Evolutionary conservation across 2,888 invertebrate genomes (phyloP).

Genomic region (Helicoverpa assulta): DNA sequence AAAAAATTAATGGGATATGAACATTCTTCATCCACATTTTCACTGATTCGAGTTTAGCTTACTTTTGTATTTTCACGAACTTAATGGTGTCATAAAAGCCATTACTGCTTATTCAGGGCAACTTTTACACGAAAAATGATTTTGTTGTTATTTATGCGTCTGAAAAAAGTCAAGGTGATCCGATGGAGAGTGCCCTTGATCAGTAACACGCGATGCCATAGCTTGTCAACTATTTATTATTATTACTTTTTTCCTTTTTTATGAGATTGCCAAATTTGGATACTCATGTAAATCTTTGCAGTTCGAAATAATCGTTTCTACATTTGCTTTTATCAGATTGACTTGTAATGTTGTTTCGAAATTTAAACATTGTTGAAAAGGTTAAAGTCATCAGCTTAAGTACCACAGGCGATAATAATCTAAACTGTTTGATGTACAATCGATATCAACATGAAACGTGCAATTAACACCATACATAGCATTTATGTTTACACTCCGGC

Average conservation of each 20-base stretch:
- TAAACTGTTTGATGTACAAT: not conserved
- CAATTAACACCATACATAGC: not conserved
- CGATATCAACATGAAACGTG: not conserved
- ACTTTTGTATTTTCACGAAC: slow-evolving; percentile 5
- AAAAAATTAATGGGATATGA: slow-evolving; percentile 5
- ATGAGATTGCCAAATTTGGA: slow-evolving; percentile 19
- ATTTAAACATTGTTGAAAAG: not conserved
- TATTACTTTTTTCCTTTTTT: slow-evolving; percentile 26
- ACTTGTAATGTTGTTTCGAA: not conserved
- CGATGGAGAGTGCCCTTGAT: slow-evolving; percentile 59
- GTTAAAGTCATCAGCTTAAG: not conserved
- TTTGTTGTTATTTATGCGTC: slow-evolving; percentile 57
- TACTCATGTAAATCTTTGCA: slow-evolving; percentile 14
- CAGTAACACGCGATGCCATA: slow-evolving; percentile 66
- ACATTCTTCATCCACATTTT: slow-evolving; percentile 1
- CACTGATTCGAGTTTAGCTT: slow-evolving; percentile 15
- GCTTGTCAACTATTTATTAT: slow-evolving; percentile 57
- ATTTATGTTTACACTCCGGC: not conserved
- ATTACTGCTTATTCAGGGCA: slow-evolving; percentile 28
- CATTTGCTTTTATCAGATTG: slow-evolving; percentile 5
- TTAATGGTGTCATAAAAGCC: slow-evolving; percentile 46
- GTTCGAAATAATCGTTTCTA: not conserved
- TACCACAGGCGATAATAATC: not conserved
- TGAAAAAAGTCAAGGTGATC: slow-evolving; percentile 66
- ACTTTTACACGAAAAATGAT: slow-evolving; percentile 49